These are phyloP conservation scores for Notoglanidium macrostoma DNA, from an alignment of 2,797 vertebrate genomes.

Conservation along the genomic window DNA sequence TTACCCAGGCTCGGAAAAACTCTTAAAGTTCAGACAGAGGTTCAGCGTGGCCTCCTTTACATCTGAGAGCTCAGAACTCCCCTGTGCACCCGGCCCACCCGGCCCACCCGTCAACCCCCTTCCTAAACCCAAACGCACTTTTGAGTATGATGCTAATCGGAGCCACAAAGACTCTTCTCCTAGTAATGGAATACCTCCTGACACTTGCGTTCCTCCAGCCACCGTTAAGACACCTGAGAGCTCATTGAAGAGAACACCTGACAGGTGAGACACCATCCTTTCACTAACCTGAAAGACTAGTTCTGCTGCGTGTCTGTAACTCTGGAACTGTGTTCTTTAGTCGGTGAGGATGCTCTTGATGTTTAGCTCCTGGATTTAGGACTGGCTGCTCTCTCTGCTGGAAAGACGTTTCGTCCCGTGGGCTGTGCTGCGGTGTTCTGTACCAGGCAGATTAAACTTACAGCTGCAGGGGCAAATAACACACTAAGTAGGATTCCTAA, in stretches of 20 bases:
- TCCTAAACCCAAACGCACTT: constrained; percentile 98
- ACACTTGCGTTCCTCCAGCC: constrained; percentile 88
- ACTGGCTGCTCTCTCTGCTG: no score
- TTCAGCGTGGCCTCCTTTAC: constrained; percentile 71
- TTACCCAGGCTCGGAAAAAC: constrained; percentile 76
- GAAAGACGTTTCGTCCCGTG: no score
- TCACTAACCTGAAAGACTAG: background rate
- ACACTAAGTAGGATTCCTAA: no score
- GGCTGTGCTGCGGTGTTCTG: no score
- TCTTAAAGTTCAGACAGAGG: constrained; percentile 79
- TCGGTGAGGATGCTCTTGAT: background rate
- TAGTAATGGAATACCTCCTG: constrained; percentile 89
- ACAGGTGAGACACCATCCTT: constrained; percentile 78
- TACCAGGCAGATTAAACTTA: no score
- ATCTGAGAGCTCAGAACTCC: constrained; percentile 75
- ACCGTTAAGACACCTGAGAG: constrained; percentile 79
- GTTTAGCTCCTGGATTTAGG: background rate
- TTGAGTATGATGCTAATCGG: constrained; percentile 95
- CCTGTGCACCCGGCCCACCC: constrained; percentile 69
- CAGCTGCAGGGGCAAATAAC: no score
- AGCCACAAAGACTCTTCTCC: constrained; percentile 79
- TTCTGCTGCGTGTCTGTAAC: background rate
- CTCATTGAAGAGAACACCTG: constrained; percentile 80
- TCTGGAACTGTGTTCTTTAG: background rate
- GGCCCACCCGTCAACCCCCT: constrained; percentile 87